These are phyloP conservation scores for Danio aesculapii DNA, from an alignment of 2,797 vertebrate genomes.

Conservation along the genomic window DNA sequence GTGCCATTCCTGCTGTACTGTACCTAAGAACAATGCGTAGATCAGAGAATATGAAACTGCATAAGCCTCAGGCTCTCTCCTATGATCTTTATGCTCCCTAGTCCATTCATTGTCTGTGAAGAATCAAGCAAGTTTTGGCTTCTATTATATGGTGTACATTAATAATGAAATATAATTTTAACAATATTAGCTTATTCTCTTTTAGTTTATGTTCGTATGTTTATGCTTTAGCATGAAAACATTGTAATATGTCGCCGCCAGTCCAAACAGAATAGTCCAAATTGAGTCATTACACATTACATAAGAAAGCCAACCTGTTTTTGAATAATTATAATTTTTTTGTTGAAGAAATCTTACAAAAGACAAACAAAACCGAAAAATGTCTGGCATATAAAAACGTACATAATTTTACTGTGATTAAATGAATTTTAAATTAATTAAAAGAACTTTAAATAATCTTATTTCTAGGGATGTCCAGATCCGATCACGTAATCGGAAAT, in stretches of 20 bases:
- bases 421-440: neutral
- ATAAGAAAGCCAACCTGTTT: no score
- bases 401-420: neutral
- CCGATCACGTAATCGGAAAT: no score
- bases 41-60: constrained; percentile 6
- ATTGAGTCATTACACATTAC: no score
- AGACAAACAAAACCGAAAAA: no score
- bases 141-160: neutral
- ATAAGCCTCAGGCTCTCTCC: neutral
- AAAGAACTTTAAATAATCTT: no score
- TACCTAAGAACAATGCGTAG: neutral
- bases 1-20: neutral
- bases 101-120: neutral
- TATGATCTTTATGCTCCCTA: neutral
- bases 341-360: no score
- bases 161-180: neutral
- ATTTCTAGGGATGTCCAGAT: no score
- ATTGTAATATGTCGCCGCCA: neutral
- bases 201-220: neutral
- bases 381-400: no score
- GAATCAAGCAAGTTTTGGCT: neutral
- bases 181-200: neutral
- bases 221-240: neutral
- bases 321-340: no score
- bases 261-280: no score